These are phyloP conservation scores for Pithys albifrons DNA, from an alignment of 2,113 vertebrate genomes.

Conservation along the genomic window DNA sequence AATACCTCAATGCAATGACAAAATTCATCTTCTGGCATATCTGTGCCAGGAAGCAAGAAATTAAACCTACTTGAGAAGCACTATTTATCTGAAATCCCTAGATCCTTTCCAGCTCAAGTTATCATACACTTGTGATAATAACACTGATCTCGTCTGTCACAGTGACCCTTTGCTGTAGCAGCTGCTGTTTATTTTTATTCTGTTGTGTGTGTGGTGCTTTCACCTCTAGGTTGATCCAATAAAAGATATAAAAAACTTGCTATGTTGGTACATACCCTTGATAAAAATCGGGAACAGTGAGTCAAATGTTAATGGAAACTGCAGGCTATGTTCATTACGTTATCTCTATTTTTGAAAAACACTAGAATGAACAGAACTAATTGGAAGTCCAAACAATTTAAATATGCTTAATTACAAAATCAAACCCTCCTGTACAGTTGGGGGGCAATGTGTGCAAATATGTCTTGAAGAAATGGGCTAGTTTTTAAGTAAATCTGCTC, in stretches of 20 bases:
- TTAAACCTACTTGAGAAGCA: not conserved
- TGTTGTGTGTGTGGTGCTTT: not conserved
- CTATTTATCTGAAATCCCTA: not conserved
- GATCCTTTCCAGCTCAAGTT: not conserved
- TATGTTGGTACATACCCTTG: conserved; percentile 35
- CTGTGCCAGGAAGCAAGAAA: not conserved
- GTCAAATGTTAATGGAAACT: conserved; percentile 71
- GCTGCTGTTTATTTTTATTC: conserved; percentile 28
- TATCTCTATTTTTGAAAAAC: conserved; percentile 55
- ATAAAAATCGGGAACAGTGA: conserved; percentile 51
- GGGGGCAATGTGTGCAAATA: not conserved
- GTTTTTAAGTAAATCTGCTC: not conserved
- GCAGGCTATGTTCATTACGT: conserved; percentile 49
- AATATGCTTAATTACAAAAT: conserved; percentile 50
- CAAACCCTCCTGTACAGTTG: not conserved
- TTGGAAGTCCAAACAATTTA: conserved; percentile 52
- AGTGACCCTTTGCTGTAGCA: not conserved
- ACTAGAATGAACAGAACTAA: conserved; percentile 49
- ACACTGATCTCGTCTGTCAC: not conserved
- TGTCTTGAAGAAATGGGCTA: not conserved
- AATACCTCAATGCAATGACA: not conserved
- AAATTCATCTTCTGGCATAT: not conserved
- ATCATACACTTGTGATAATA: not conserved
- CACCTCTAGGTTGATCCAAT: conserved; percentile 45
- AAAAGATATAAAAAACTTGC: conserved; percentile 48